phyloP scores from a whole-genome alignment of 2,113 vertebrate species.

The Equus quagga region DNA sequence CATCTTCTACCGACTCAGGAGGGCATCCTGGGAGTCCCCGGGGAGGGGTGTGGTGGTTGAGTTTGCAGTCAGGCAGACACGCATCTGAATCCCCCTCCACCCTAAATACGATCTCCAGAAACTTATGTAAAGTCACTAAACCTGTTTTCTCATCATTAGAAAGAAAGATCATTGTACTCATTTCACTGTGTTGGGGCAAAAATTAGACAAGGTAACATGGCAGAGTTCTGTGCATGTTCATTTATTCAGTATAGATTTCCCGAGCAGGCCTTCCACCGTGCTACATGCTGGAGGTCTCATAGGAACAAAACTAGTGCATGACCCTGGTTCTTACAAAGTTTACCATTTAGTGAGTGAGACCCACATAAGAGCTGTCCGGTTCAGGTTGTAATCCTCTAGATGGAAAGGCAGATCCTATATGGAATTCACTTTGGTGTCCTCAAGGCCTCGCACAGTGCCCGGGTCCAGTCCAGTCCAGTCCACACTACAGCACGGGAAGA shows the following conservation, averaged over 20 bases:
- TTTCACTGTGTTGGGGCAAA: neutral
- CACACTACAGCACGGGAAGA: neutral
- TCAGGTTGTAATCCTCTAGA: neutral
- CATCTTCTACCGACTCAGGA: conserved; percentile 31
- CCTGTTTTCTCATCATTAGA: neutral
- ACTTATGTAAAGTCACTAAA: neutral
- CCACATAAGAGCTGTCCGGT: neutral
- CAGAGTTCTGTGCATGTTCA: neutral
- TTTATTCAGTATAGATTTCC: neutral
- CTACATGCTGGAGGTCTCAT: neutral
- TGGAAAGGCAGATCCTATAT: neutral
- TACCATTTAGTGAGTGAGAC: neutral
- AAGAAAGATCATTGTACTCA: neutral
- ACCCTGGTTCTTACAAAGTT: neutral
- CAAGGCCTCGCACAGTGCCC: neutral
- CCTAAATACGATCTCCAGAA: neutral
- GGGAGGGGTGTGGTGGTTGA: neutral
- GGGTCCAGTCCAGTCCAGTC: too few species aligned
- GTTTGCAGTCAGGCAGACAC: neutral
- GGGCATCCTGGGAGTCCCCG: neutral
- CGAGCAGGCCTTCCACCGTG: neutral
- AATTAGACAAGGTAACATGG: neutral
- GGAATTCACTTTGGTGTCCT: neutral
- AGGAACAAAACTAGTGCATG: neutral
- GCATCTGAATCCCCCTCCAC: neutral